phyloP scores from a whole-genome alignment of 2,888 invertebrate species.

The Clusia tigrina region DNA sequence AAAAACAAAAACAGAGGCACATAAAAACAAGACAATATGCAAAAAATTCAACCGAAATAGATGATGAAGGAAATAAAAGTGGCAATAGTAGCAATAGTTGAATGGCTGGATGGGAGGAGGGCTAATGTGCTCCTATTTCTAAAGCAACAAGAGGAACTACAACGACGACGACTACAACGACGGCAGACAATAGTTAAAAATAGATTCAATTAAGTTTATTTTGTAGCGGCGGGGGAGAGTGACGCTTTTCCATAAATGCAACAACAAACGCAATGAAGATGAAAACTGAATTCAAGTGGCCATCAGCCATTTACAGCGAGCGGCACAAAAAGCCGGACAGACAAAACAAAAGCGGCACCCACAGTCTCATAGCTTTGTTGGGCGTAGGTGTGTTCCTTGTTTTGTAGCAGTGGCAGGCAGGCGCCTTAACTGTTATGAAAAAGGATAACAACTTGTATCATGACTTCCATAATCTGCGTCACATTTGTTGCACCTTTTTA shows the following conservation, averaged over 20 bases:
- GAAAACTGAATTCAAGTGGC: not conserved
- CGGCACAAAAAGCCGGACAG: not conserved
- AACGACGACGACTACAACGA: slow-evolving; percentile 26
- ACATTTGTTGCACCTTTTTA: not conserved
- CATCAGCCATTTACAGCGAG: not conserved
- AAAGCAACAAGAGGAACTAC: slow-evolving; percentile 4
- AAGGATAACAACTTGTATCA: no score
- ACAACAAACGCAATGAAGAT: not conserved
- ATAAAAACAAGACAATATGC: slow-evolving; percentile 7
- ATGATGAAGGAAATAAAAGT: slow-evolving; percentile 40
- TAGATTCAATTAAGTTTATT: slow-evolving; percentile 49
- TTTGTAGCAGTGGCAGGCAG: not conserved
- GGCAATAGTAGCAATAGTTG: not conserved
- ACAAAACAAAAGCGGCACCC: not conserved
- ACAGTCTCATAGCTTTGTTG: not conserved
- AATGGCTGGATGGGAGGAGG: not conserved
- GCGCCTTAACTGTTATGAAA: no score
- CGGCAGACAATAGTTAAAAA: slow-evolving; percentile 47
- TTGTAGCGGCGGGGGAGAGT: not conserved
- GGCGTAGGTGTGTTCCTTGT: not conserved
- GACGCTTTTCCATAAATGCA: slow-evolving; percentile 5
- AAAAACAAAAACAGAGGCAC: slow-evolving; percentile 17
- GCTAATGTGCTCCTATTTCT: slow-evolving; percentile 4
- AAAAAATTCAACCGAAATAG: slow-evolving; percentile 50
- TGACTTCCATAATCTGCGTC: no score